Base-by-base conservation (phyloP, 2,113 vertebrate species). In the Laticauda laticaudata region DNA sequence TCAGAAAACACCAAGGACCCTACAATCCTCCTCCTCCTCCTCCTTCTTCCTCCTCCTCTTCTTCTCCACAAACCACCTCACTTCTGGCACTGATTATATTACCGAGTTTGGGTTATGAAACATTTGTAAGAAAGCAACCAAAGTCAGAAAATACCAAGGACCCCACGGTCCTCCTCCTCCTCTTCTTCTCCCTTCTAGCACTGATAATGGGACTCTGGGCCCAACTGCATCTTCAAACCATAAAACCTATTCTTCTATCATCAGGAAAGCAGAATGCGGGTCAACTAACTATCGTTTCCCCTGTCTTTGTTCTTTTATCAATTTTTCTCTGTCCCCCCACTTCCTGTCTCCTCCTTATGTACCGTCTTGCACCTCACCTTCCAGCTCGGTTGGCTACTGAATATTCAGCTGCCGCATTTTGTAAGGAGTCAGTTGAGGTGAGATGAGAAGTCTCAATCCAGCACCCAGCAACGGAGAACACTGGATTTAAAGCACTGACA, bases 401-500 rank as follows among this genome's bases (percentile, higher is more conserved):
- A 29, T 92, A 93, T 93, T 92, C 89, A 0, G 91, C 87, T 91
- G 64, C 91, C 88, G 93, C 2, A 56, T 94, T 95, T 85, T 51
- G 34, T 21, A 24, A 55, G 92, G 61, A 18, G 56, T 14, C 15
- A 9, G 91, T 81, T 53, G 90, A 93, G 90, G 88, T 93, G 91
- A n/a, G 90, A 87, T 45, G 90, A 93, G 87, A 87, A 94, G 86
- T 39, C 93, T 92, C 93, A 0, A 56, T 93, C 55, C 93, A 94
- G 48, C 92, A 92, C 81, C 86, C 87, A 89, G 93, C 89, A 90
- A 53, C 48, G 48, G 43, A 12, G 95, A 94, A 12, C 23, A 20
- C 88, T 92, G 24, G 2, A 95, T 95, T 96, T 0, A 88, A 92
- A 91, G 94, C 24, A 29, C 88, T 95, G 81, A 91, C 94, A 90